Evolutionary conservation across 2,113 vertebrate species (phyloP).

Genomic region (Notarius quadriscutis): DNA sequence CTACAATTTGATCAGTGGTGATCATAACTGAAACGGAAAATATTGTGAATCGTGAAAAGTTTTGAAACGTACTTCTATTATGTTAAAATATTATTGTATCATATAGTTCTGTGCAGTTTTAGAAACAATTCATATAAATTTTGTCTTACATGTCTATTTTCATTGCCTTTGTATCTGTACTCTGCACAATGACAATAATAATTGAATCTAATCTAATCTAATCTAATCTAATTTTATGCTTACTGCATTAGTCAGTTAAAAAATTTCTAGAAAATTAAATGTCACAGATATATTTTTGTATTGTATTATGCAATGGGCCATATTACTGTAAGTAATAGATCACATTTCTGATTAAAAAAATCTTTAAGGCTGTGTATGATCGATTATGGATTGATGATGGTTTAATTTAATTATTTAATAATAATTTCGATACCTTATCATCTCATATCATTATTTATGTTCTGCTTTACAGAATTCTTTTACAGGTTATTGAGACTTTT

Average conservation of each 20-base stretch:
- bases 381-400: neutral
- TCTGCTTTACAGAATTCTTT: neutral
- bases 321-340: too few relatives aligned
- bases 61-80: neutral
- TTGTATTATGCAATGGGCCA: too few relatives aligned
- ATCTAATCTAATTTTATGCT: too few relatives aligned
- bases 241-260: too few relatives aligned
- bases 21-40: neutral
- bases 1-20: neutral
- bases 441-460: neutral
- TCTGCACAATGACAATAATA: too few relatives aligned
- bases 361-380: neutral
- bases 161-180: too few relatives aligned
- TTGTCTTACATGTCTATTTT: too few relatives aligned
- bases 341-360: too few relatives aligned
- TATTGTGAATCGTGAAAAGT: neutral
- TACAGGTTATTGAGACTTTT: neutral
- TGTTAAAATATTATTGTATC: neutral
- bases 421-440: neutral
- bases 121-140: too few relatives aligned
- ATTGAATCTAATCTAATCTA: too few relatives aligned
- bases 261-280: too few relatives aligned
- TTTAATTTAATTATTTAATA: neutral
- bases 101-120: neutral
- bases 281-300: too few relatives aligned